These are phyloP conservation scores for Fistularia tabacaria DNA, from an alignment of 2,797 vertebrate species.

Conservation along the genomic window DNA sequence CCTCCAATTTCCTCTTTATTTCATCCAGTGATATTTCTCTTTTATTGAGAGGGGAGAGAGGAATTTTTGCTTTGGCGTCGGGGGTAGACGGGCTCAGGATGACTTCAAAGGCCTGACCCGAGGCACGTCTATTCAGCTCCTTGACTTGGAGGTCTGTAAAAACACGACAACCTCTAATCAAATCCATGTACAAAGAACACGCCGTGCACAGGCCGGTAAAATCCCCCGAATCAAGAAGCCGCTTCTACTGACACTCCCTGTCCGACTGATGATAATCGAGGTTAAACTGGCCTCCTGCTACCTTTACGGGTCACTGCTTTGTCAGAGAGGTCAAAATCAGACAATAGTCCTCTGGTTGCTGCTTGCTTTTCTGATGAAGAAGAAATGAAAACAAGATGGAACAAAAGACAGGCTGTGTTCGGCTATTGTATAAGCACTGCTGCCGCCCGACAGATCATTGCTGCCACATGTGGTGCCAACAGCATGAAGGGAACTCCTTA, in stretches of 20 bases:
- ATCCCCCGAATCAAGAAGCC: neutral
- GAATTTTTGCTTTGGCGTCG: constrained; percentile 83
- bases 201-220: too few relatives aligned
- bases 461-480: neutral
- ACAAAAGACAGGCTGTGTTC: too few relatives aligned
- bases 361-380: neutral
- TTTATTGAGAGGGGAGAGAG: constrained; percentile 86
- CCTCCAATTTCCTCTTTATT: constrained; percentile 91
- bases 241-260: neutral
- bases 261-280: neutral
- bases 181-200: neutral
- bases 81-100: constrained; percentile 86
- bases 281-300: neutral
- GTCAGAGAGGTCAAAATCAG: constrained; percentile 14
- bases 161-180: neutral
- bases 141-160: constrained; percentile 88
- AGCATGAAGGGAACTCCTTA: constrained; percentile 5
- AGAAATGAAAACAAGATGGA: constrained; percentile 12
- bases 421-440: neutral
- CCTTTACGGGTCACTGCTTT: constrained; percentile 14
- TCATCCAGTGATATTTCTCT: constrained; percentile 91
- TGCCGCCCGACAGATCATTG: neutral
- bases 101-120: constrained; percentile 94
- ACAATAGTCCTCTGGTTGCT: constrained; percentile 4
- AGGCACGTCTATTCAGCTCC: constrained; percentile 91